Base-by-base conservation (phyloP, 1,140 invertebrate species). In the Anagrus nilaparvatae region DNA sequence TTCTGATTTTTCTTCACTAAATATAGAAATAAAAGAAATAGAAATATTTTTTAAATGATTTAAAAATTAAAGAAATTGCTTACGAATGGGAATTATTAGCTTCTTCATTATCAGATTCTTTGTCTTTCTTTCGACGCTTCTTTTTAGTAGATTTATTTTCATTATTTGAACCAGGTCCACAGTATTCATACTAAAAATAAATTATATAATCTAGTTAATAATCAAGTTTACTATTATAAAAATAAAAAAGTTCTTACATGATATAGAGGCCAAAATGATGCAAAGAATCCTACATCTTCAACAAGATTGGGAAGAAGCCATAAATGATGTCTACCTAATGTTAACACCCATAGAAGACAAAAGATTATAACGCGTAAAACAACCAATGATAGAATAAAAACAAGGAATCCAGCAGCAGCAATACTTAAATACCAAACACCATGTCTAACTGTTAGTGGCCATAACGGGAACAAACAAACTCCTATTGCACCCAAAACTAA, bases 231-330 rank as follows among this genome's bases (percentile, higher is more conserved):
- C 25, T 9, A 32, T 41, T 6, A 30, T 17, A 19, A 12, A 43
- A 7, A 18, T 0, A 40, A 28, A 43, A 38, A 39, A 28, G 3
- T 32, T 40, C 55, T 65, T 65, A 89, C 87, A 64, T 87, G 85
- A 72, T 97, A 99, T 3, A 97, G 72, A 19, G 96, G 96, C 83
- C 89, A 92, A 69, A 99, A 99, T 2, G 94, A 97, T 28, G 95
- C 94, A 43, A 98, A 88, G 72, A 99, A 96, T 24, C 96, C 93
- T 32, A 97, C 95, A 70, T 99, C 96, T 68, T 98, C 95, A 3
- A 93, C 96, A 16, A 99, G 73, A 72, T 99, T 99, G 1, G 96
- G 96, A 44, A 99, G 74, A 36, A 99, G 74, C 93, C 95, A 98
- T 37, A 99, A 76, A 59, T 97, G 91, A 67, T 97, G 84, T 59